phyloP scores from a whole-genome alignment of 2,888 invertebrate genomes.

The Stenurella melanura region DNA sequence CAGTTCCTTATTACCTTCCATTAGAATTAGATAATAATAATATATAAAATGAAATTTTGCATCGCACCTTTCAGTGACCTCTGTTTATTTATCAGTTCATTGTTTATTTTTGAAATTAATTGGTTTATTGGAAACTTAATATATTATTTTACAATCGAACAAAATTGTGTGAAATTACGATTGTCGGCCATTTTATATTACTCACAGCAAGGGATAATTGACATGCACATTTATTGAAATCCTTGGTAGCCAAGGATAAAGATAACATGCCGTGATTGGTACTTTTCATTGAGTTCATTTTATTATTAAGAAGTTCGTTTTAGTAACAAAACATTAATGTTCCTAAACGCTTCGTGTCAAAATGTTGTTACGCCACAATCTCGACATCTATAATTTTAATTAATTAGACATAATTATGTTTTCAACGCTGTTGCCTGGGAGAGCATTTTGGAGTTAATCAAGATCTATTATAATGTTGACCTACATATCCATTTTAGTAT shows the following conservation, averaged over 20 bases:
- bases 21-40: too few relatives aligned
- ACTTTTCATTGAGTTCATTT: not conserved
- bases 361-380: conserved; percentile 5
- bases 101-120: too few relatives aligned
- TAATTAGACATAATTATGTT: conserved; percentile 15
- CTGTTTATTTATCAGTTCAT: too few relatives aligned
- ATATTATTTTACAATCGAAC: too few relatives aligned
- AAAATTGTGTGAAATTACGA: too few relatives aligned
- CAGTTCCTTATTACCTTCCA: too few relatives aligned
- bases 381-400: conserved; percentile 11
- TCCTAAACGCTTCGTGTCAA: not conserved
- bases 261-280: not conserved
- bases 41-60: too few relatives aligned
- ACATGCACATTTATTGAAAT: not conserved
- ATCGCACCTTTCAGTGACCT: too few relatives aligned
- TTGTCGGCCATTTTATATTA: too few relatives aligned
- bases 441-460: conserved; percentile 7
- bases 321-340: not conserved
- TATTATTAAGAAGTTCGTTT: not conserved
- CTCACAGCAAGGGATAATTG: too few relatives aligned
- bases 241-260: not conserved
- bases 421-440: conserved; percentile 1
- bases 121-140: too few relatives aligned
- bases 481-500: not conserved
- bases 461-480: conserved; percentile 15